phyloP scores from a whole-genome alignment of 1,140 invertebrate species.

The Nephotettix cincticeps region DNA sequence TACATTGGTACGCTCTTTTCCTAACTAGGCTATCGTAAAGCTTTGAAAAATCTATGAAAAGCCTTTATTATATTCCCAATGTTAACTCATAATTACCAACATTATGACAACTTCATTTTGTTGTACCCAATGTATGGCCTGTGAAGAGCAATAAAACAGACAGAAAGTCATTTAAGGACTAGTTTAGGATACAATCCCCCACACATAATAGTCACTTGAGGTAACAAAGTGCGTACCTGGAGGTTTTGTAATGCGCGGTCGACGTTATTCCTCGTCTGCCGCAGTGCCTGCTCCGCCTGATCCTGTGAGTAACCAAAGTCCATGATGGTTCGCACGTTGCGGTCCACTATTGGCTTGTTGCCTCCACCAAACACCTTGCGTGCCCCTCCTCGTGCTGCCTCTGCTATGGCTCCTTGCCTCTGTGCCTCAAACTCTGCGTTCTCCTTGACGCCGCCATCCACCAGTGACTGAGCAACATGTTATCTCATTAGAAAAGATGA shows the following conservation, averaged over 20 bases:
- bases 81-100: too few species aligned
- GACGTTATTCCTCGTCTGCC: slow-evolving; percentile 70
- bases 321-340: slow-evolving; percentile 76
- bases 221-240: too few species aligned
- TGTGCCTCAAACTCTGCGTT: slow-evolving; percentile 84
- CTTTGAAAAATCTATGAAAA: too few species aligned
- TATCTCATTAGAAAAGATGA: not conserved
- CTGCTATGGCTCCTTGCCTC: slow-evolving; percentile 82
- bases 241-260: slow-evolving; percentile 67
- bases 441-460: slow-evolving; percentile 34
- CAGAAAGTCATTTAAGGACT: too few species aligned
- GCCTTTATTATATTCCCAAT: too few species aligned
- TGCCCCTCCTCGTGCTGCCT: slow-evolving; percentile 70
- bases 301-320: slow-evolving; percentile 77
- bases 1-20: too few species aligned
- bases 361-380: slow-evolving; percentile 64
- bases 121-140: too few species aligned
- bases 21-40: too few species aligned
- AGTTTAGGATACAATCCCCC: too few species aligned
- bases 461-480: slow-evolving; percentile 37
- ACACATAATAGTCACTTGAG: too few species aligned
- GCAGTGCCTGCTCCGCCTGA: slow-evolving; percentile 71
- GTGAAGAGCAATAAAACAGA: too few species aligned
- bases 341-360: slow-evolving; percentile 69
- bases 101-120: too few species aligned